These are phyloP conservation scores for Corythornis cristatus DNA, from an alignment of 2,113 vertebrate genomes.

Conservation along the genomic window DNA sequence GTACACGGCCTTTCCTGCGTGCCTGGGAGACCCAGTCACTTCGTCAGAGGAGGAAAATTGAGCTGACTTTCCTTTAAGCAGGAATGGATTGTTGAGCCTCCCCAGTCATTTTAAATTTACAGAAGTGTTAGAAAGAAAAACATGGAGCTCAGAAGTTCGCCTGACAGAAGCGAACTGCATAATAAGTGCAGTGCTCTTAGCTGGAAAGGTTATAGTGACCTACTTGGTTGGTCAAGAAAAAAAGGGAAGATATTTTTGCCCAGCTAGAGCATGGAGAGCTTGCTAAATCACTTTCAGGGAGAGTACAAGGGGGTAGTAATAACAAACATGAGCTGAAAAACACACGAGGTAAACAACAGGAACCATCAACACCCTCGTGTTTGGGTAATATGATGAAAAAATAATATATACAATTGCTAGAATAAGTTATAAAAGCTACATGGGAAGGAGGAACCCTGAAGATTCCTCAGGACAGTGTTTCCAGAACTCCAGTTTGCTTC, in stretches of 20 bases:
- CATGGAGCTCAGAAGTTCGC: background rate
- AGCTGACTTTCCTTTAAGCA: conserved; percentile 7
- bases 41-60: background rate
- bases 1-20: background rate
- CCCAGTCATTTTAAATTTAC: background rate
- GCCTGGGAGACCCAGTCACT: background rate
- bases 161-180: background rate
- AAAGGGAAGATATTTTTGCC: background rate
- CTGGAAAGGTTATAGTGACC: background rate
- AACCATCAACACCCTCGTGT: background rate
- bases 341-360: accelerated
- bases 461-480: background rate
- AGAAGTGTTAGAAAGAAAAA: background rate
- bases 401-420: accelerated
- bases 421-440: accelerated
- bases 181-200: background rate
- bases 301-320: accelerated
- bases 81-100: background rate
- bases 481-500: background rate
- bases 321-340: background rate
- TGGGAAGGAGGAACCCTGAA: background rate
- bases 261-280: accelerated
- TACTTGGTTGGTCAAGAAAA: background rate
- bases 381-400: background rate
- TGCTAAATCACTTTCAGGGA: background rate